Evolutionary conservation across 2,888 invertebrate species (phyloP).

Genomic region (Ommatoiulus sabulosus): DNA sequence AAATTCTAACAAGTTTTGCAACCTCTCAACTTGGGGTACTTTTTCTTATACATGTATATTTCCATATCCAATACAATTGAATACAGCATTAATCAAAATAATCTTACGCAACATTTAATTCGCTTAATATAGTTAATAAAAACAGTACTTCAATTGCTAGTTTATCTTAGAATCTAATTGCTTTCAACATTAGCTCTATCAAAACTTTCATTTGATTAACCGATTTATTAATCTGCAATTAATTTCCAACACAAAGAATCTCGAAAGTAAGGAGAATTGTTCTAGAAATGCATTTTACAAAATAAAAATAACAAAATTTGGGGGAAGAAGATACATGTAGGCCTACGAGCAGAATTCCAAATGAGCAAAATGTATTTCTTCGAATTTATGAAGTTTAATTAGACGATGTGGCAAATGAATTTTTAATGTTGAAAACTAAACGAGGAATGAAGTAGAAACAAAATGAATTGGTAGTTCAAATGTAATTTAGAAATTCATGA

Average conservation of each 20-base stretch:
- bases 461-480: conserved; percentile 6
- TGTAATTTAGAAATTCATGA: neutral
- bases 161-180: no score
- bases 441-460: neutral
- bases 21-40: neutral
- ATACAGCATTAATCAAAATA: no score
- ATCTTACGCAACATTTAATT: no score
- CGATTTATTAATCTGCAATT: no score
- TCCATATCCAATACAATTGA: neutral
- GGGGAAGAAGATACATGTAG: neutral
- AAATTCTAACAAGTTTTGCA: neutral
- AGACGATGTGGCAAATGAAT: neutral
- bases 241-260: neutral
- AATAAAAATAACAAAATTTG: neutral
- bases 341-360: neutral
- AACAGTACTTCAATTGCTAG: no score
- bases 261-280: neutral
- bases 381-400: neutral
- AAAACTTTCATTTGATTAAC: no score
- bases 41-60: neutral
- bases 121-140: no score
- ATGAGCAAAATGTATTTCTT: neutral
- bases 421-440: neutral
- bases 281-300: neutral
- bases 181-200: no score